Conservation (phyloP, 2,888 invertebrate genomes). For the Xanthostigma xanthostigma region DNA sequence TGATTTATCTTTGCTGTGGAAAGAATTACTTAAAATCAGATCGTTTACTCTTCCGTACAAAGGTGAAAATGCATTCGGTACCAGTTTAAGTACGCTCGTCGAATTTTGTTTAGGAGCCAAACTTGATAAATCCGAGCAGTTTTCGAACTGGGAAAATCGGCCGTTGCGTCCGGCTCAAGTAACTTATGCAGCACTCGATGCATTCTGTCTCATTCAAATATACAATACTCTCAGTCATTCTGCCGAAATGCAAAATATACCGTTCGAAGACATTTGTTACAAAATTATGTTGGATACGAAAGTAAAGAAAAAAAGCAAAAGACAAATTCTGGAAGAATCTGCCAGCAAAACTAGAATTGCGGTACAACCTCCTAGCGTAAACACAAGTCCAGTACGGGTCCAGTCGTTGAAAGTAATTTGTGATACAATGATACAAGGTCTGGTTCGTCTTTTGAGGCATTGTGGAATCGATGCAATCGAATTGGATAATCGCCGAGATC, state of each 20-base stretch:
- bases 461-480: constrained; percentile 44
- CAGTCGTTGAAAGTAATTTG: constrained; percentile 34
- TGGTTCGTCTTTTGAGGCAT: constrained; percentile 45
- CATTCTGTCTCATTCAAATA: constrained; percentile 69
- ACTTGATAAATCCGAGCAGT: constrained; percentile 77
- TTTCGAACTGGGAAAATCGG: constrained; percentile 80
- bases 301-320: constrained; percentile 27
- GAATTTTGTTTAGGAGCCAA: constrained; percentile 60
- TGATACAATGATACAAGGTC: constrained; percentile 41
- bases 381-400: constrained; percentile 17
- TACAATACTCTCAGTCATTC: constrained; percentile 46
- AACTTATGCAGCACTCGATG: constrained; percentile 76
- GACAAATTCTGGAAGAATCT: constrained; percentile 11
- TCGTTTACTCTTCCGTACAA: constrained; percentile 38
- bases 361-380: constrained; percentile 22
- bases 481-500: constrained; percentile 32
- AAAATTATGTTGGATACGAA: constrained; percentile 39
- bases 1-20: constrained; percentile 44
- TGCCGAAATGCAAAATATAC: constrained; percentile 34
- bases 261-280: constrained; percentile 47
- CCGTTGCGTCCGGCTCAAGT: constrained; percentile 67
- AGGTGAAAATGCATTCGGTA: constrained; percentile 35
- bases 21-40: constrained; percentile 34
- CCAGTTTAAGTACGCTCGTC: constrained; percentile 58
- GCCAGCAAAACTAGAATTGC: too few relatives aligned